Evolutionary conservation across 2,888 invertebrate genomes (phyloP), one percentile per base, ranked within the genome.

Genomic region (Watsonalla binaria): DNA sequence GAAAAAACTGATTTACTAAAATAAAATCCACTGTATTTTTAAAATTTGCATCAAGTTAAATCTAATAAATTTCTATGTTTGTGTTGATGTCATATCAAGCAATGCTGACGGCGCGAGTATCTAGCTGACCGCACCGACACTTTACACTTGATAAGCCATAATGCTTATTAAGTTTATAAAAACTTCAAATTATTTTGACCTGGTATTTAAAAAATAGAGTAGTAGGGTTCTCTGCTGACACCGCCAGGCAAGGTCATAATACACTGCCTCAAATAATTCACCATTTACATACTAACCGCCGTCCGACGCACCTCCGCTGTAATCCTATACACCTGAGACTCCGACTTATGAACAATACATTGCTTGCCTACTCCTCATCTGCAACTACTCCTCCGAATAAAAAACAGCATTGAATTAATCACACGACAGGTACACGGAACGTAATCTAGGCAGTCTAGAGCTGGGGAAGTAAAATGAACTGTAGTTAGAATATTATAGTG

Each of bases 271-370:
- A 57, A 71, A 73, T 76, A 72, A 74, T 72, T 75, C 73, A 70
- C 63, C 63, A 81, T 82, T 81, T 74, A 77, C 80, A 81, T 80
- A 72, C 74, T 78, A 82, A 82, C 76, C 72, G 76, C 62, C 66
- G 63, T 56, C 61, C 66, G 52, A 45, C 59, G 53, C 65, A 59
- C 57, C 58, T 52, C 58, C 58, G 66, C 39, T 4, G 24, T 24
- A 50, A 47, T 45, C 54, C 53, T 7, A 33, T 47, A 15, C 9
- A 9, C 39, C 5, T 14, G 37, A 39, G 33, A 48, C 45, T 46
- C 39, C 51, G 47, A 35, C 51, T 45, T 49, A 54, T 51, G n/a
- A 46, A 46, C 45, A 33, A 13, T 46, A 51, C 51, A 49, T 49
- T 33, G 49, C 49, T 49, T 6, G 13, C 14, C 37, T 37, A 15